These are phyloP conservation scores for Rotaria macrura DNA, from an alignment of 2,888 invertebrate species.

Conservation along the genomic window DNA sequence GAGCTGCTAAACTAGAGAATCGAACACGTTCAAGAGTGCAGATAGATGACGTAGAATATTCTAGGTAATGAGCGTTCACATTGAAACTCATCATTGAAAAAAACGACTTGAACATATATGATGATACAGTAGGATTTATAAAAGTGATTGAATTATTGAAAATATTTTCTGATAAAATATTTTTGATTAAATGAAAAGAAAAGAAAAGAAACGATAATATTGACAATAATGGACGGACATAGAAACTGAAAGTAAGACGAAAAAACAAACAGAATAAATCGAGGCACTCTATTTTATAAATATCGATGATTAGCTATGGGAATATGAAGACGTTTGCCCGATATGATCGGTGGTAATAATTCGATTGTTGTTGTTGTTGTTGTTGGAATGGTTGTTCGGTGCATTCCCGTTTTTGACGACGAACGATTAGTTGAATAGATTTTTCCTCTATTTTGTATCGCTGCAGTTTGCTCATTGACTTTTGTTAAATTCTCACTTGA, in stretches of 20 bases:
- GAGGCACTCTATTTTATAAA: background rate
- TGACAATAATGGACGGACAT: background rate
- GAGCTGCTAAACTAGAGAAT: too few relatives aligned
- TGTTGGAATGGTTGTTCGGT: background rate
- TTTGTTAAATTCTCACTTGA: background rate
- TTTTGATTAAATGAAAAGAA: background rate
- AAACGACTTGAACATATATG: too few relatives aligned
- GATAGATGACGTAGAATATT: too few relatives aligned
- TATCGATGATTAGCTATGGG: background rate
- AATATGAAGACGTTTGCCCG: background rate
- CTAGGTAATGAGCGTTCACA: too few relatives aligned
- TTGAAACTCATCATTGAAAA: too few relatives aligned
- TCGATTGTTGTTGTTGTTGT: background rate
- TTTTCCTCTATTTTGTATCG: background rate
- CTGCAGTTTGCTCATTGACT: background rate
- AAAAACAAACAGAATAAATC: background rate
- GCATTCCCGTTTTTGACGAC: background rate
- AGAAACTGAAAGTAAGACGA: background rate
- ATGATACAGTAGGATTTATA: too few relatives aligned
- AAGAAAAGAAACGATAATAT: background rate
- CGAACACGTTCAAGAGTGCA: too few relatives aligned
- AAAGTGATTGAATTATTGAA: too few relatives aligned
- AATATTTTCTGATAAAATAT: background rate
- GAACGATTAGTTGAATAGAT: background rate
- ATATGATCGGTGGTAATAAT: background rate